Evolutionary conservation across 2,888 invertebrate species (phyloP), one percentile per base, ranked within the genome.

Genomic region (Cheilosia scutellata): DNA sequence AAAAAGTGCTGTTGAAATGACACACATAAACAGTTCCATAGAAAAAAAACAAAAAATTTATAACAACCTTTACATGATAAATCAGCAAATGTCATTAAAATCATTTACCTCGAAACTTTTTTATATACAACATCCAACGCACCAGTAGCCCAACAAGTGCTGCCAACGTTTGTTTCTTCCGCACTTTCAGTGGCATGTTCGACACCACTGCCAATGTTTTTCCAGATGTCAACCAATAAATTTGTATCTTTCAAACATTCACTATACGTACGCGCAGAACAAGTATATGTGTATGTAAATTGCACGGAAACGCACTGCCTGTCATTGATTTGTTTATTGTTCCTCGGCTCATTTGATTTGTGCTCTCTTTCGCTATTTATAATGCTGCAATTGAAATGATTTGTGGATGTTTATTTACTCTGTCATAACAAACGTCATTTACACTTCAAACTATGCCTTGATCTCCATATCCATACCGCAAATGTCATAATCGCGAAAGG

Each of bases 401-500:
- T 51, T 62, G 47, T 60, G 29, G 7, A 33, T 47, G 49, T 60
- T 40, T 71, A 49, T 40, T 76, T 49, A n/a, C 29, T 13, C 65
- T 63, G 65, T 78, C 71, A 68, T 53, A 72, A 74, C 55, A 62
- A 16, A 20, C 16, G 31, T n/a, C 9, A 47, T 33, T 29, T 13
- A 58, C 29, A 58, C 33, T 16, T n/a, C 27, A 58, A 44, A 60
- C 40, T 40, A 27, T 55, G 13, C 27, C 60, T 20, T 51, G 49
- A 44, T 55, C 16, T 27, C 9, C 44, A 47, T 16, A 63, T 27
- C 9, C 44, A 47, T 16, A 63, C 9, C 11, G 29, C 65, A 62
- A 86, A 86, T 82, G 86, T 86, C 82, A 86, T 72, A 82, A 86
- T 66, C 71, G 86, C 72, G 57, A 86, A 82, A 86, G 51, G 82